A percentile compares a stretch with the other conserved stretches of the same genome.
phyloP scores from a whole-genome alignment of 2,888 invertebrate genomes.

The Tenthredo livida region DNA sequence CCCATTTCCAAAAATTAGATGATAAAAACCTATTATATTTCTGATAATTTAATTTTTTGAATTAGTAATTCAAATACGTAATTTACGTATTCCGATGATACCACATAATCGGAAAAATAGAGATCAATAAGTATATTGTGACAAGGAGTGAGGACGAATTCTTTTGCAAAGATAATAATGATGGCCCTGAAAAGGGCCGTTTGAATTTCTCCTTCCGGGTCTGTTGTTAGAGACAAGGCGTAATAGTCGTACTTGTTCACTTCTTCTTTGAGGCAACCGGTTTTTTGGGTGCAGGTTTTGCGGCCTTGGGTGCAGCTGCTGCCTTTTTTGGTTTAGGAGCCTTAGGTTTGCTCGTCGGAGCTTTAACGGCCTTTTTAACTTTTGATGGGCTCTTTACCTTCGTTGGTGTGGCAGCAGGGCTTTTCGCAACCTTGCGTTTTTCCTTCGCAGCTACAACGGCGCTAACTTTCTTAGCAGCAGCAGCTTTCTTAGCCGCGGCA shows the following conservation, averaged over 20 bases:
- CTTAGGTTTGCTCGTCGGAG: constrained; percentile 74
- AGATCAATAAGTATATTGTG: background rate
- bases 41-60: background rate
- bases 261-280: constrained; percentile 50
- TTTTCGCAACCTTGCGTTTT: constrained; percentile 43
- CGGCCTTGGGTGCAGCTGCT: constrained; percentile 57
- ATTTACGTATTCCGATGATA: background rate
- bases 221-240: constrained; percentile 24
- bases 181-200: constrained; percentile 59
- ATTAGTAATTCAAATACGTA: no score
- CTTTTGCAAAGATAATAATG: constrained; percentile 26
- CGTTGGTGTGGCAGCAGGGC: constrained; percentile 26
- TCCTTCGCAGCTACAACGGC: constrained; percentile 20
- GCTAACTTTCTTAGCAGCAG: constrained; percentile 42
- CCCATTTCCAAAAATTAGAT: no score
- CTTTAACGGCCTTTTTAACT: constrained; percentile 74
- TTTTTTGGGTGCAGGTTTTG: constrained; percentile 60
- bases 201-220: constrained; percentile 38
- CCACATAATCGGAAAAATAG: background rate
- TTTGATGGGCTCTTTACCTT: constrained; percentile 67
- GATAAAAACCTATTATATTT: background rate
- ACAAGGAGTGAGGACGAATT: background rate
- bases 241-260: constrained; percentile 30
- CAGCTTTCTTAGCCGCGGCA: constrained; percentile 26
- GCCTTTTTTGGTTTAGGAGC: constrained; percentile 75